These are phyloP conservation scores for Acrossocheilus fasciatus DNA, from an alignment of 2,797 vertebrate genomes.

Conservation along the genomic window DNA sequence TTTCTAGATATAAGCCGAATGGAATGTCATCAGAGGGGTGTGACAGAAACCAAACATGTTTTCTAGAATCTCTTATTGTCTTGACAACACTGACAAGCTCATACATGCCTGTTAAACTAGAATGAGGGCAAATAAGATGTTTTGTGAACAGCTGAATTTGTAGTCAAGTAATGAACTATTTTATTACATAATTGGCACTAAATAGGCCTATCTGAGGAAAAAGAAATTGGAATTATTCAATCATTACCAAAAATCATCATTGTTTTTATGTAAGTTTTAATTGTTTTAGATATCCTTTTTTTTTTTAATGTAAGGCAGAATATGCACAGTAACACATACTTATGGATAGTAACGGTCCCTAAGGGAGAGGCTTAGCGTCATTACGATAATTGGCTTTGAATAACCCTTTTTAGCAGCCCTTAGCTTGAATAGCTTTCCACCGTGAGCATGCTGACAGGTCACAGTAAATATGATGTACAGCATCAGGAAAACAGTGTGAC, in stretches of 20 bases:
- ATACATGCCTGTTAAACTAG: conserved; percentile 4
- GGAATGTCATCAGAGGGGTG: conserved; percentile 26
- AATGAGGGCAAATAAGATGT: not conserved
- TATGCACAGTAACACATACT: conserved; percentile 2
- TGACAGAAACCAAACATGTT: conserved; percentile 52
- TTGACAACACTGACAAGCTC: conserved; percentile 22
- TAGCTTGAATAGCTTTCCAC: conserved; percentile 53
- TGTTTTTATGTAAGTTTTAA: not conserved
- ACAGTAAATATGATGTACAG: conserved; percentile 47
- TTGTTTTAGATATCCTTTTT: not conserved
- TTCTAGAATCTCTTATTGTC: not conserved
- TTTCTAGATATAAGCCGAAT: not conserved
- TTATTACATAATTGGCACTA: not conserved
- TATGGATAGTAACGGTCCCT: conserved; percentile 40
- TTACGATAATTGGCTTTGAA: conserved; percentile 78
- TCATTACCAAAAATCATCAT: not conserved
- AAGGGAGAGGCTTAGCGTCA: conserved; percentile 70
- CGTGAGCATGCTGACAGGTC: conserved; percentile 54
- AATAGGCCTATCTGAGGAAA: not conserved
- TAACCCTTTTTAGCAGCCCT: conserved; percentile 70
- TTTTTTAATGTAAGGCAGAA: not conserved
- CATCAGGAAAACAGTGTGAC: conserved; percentile 1
- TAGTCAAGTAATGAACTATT: not conserved
- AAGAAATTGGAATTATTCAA: not conserved
- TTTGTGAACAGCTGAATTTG: not conserved